These are phyloP conservation scores for Batillaria attramentaria DNA, from an alignment of 1,140 invertebrate species.

Conservation along the genomic window DNA sequence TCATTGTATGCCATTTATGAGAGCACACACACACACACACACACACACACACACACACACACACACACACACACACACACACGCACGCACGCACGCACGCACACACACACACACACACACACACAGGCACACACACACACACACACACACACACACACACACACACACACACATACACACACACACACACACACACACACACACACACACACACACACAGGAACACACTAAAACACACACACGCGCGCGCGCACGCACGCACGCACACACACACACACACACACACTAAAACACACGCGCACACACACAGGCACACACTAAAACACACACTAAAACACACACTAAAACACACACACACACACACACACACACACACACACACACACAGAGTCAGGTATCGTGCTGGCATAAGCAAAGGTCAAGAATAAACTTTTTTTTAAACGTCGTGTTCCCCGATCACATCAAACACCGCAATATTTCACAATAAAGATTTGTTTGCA, in stretches of 20 bases:
- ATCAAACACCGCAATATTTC: neutral
- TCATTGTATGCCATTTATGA: neutral
- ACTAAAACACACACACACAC: no score
- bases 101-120: conserved; percentile 4
- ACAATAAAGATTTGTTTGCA: neutral
- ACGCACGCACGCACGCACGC: conserved; percentile 1
- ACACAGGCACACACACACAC: neutral
- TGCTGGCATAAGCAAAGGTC: neutral
- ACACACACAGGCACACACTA: neutral
- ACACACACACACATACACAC: neutral
- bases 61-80: conserved; percentile 2
- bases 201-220: neutral
- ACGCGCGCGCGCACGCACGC: neutral
- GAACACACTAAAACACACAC: neutral
- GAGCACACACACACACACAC: neutral
- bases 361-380: no score
- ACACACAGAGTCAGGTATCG: neutral
- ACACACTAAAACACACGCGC: neutral
- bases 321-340: no score
- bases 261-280: neutral
- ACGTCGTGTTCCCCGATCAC: neutral
- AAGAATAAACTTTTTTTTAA: neutral
- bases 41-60: neutral
- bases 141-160: neutral
- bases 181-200: neutral